phyloP scores from a whole-genome alignment of 2,797 vertebrate genomes.

The Phataginus tetradactyla region DNA sequence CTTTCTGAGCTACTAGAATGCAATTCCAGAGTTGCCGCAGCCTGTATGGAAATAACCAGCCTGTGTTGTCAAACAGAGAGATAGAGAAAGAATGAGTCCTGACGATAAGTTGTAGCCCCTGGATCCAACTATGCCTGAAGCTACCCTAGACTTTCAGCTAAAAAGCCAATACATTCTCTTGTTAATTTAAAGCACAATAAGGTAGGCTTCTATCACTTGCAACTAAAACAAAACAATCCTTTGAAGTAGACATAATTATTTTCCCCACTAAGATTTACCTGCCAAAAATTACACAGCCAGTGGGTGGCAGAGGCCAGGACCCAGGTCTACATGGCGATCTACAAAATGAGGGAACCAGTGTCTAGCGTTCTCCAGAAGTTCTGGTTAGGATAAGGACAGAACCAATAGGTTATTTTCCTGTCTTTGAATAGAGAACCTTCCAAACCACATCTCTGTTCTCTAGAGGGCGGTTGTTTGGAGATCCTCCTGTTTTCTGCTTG shows the following conservation, averaged over 20 bases:
- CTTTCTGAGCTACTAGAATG: not conserved
- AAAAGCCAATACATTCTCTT: not conserved
- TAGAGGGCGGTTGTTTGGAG: not conserved
- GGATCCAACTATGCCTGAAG: not conserved
- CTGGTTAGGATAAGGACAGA: not conserved
- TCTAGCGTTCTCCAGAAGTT: not conserved
- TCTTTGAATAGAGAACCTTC: not conserved
- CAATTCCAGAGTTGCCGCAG: not conserved
- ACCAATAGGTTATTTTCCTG: not conserved
- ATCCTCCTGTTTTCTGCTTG: conserved; percentile 10
- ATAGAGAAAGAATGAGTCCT: not conserved
- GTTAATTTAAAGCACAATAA: not conserved
- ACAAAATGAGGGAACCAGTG: not conserved
- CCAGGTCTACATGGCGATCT: not conserved
- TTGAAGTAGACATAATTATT: conserved; percentile 30
- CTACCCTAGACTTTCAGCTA: not conserved
- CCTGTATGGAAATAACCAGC: not conserved
- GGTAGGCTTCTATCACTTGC: not conserved
- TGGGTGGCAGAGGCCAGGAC: not conserved
- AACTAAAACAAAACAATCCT: conserved; percentile 26
- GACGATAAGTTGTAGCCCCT: not conserved
- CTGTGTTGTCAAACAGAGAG: not conserved
- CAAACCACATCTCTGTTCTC: not conserved
- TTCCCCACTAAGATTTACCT: not conserved
- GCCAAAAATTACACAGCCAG: not conserved